These are phyloP conservation scores for Conopomorpha cramerella DNA, from an alignment of 1,140 invertebrate genomes.

Conservation along the genomic window DNA sequence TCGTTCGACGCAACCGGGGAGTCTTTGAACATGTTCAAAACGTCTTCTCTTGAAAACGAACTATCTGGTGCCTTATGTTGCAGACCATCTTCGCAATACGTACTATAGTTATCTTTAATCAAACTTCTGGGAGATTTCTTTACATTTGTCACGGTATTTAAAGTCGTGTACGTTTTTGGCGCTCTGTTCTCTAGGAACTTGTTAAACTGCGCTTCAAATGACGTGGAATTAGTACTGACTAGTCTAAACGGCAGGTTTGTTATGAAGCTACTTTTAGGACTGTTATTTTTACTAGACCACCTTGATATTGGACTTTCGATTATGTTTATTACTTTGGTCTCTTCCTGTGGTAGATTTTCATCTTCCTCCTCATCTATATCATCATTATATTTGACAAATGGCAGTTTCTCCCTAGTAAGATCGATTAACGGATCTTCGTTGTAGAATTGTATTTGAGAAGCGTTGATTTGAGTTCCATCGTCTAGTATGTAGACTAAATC, in stretches of 20 bases:
- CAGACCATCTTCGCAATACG: no score
- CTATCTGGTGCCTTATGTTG: no score
- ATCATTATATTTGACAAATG: constrained; percentile 35
- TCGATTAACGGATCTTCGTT: constrained; percentile 40
- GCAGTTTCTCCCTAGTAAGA: constrained; percentile 32
- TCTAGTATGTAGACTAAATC: constrained; percentile 34
- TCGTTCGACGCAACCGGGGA: constrained; percentile 31
- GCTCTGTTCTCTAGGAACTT: constrained; percentile 31
- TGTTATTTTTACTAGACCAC: constrained; percentile 19
- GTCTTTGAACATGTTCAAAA: constrained; percentile 50
- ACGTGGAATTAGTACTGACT: constrained; percentile 29
- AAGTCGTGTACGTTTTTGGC: constrained; percentile 19
- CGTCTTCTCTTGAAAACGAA: constrained; percentile 30
- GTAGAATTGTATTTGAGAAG: constrained; percentile 49
- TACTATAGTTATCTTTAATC: constrained; percentile 24
- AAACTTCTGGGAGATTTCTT: constrained; percentile 26
- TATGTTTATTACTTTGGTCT: constrained; percentile 29
- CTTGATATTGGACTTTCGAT: constrained; percentile 26
- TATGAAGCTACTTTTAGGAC: constrained; percentile 25
- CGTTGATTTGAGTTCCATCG: constrained; percentile 43
- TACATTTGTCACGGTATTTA: constrained; percentile 15
- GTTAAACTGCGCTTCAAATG: constrained; percentile 38
- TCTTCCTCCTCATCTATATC: constrained; percentile 14
- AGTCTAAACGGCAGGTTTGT: constrained; percentile 39
- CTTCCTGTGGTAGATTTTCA: constrained; percentile 7